Conservation (phyloP, 2,797 vertebrate species). For the Chelon labrosus region DNA sequence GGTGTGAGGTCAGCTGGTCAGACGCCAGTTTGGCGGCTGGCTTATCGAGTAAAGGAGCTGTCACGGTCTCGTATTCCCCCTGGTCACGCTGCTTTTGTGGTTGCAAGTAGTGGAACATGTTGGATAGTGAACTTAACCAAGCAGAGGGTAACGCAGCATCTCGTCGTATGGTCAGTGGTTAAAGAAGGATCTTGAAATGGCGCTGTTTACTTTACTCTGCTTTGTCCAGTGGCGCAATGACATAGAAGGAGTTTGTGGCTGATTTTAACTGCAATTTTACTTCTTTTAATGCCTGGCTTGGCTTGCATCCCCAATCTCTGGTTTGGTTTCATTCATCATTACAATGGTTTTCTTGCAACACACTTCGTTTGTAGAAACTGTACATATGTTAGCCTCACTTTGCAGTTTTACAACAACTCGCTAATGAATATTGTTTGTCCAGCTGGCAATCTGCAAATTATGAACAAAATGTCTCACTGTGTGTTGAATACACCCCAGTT, state of each 20-base stretch:
- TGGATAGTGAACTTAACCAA: slow-evolving; percentile 46
- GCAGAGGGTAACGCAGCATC: slow-evolving; percentile 26
- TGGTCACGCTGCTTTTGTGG: slow-evolving; percentile 21
- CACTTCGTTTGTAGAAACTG: not conserved
- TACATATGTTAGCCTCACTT: slow-evolving; percentile 17
- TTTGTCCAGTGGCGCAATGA: slow-evolving; percentile 45
- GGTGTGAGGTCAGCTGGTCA: slow-evolving; percentile 71
- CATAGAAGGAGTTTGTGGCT: slow-evolving; percentile 41
- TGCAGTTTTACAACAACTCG: slow-evolving; percentile 35
- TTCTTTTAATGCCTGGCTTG: slow-evolving; percentile 40
- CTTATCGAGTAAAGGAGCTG: slow-evolving; percentile 54
- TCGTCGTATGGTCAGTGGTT: slow-evolving; percentile 22
- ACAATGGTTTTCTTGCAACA: too few species aligned
- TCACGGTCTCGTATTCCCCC: slow-evolving; percentile 52
- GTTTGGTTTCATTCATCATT: not conserved
- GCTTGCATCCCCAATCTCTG: slow-evolving; percentile 12
- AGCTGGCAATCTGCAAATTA: slow-evolving; percentile 55
- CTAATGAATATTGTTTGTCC: slow-evolving; percentile 59
- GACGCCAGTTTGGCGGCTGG: slow-evolving; percentile 68
- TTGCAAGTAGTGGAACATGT: slow-evolving; percentile 42
- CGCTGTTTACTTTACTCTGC: slow-evolving; percentile 36
- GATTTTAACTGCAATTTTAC: slow-evolving; percentile 55
- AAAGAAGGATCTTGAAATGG: slow-evolving; percentile 30
- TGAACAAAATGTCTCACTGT: slow-evolving; percentile 57
- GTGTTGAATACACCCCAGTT: slow-evolving; percentile 52